Evolutionary conservation across 2,888 invertebrate species (phyloP).

Genomic region (Tipula confusa): DNA sequence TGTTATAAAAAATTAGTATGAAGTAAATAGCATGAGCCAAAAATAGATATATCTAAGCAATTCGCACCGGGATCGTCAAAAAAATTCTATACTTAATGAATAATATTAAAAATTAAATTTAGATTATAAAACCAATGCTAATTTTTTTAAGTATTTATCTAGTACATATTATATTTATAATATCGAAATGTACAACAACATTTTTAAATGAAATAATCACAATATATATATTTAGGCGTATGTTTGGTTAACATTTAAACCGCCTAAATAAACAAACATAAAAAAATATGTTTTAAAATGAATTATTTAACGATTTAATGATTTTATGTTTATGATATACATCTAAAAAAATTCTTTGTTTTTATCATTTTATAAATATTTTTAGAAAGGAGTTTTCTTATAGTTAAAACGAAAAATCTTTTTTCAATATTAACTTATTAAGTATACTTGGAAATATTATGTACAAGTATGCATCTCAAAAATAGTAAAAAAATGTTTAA

Average conservation of each 20-base stretch:
- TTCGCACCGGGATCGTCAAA: background rate
- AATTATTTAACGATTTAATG: background rate
- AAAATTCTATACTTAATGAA: background rate
- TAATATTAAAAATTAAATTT: background rate
- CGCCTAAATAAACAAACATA: background rate
- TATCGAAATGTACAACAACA: background rate
- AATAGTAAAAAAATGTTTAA: background rate
- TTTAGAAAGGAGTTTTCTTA: background rate
- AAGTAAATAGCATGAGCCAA: background rate
- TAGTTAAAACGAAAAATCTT: background rate
- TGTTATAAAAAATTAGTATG: background rate
- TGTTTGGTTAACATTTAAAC: background rate
- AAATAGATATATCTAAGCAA: background rate
- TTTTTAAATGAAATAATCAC: background rate
- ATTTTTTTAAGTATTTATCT: too few species aligned
- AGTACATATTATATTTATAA: background rate
- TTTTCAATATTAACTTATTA: too few species aligned
- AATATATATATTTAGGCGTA: background rate
- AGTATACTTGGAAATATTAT: too few species aligned
- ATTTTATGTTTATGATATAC: background rate
- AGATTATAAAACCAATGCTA: background rate
- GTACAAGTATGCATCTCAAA: background rate
- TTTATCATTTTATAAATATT: background rate
- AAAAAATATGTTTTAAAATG: background rate
- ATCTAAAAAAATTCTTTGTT: too few species aligned